Conservation (phyloP, 2,797 vertebrate species). For the Lagodon rhomboides region DNA sequence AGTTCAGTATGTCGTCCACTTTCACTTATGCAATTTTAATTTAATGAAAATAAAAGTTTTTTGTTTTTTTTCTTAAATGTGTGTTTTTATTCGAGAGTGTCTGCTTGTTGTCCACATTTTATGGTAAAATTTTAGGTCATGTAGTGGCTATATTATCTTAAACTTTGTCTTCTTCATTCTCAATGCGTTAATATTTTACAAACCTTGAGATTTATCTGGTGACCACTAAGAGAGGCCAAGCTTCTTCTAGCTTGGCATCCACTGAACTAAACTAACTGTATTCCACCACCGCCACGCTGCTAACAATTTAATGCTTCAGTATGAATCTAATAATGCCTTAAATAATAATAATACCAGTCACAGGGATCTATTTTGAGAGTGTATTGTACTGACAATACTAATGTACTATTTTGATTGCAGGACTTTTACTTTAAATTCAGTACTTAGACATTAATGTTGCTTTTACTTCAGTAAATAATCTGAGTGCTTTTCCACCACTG, state of each 20-base stretch:
- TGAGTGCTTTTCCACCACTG: not conserved
- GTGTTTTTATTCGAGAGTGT: not conserved
- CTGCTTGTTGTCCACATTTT: not conserved
- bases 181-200: too few relatives aligned
- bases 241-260: not conserved
- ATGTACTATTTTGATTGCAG: not conserved
- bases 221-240: too few relatives aligned
- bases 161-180: too few relatives aligned
- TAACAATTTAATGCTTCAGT: not conserved
- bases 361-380: not conserved
- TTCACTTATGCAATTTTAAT: slow-evolving; percentile 5
- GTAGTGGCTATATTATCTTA: not conserved
- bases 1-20: not conserved
- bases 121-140: not conserved
- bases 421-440: not conserved
- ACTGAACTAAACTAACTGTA: not conserved
- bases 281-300: too few relatives aligned
- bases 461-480: not conserved
- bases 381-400: not conserved
- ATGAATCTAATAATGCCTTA: not conserved
- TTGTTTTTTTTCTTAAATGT: not conserved
- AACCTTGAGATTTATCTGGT: too few relatives aligned
- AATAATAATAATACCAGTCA: not conserved
- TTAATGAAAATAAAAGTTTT: slow-evolving; percentile 35
- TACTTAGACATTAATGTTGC: not conserved